Conservation (phyloP, 2,888 invertebrate genomes). For the Operophtera brumata region DNA sequence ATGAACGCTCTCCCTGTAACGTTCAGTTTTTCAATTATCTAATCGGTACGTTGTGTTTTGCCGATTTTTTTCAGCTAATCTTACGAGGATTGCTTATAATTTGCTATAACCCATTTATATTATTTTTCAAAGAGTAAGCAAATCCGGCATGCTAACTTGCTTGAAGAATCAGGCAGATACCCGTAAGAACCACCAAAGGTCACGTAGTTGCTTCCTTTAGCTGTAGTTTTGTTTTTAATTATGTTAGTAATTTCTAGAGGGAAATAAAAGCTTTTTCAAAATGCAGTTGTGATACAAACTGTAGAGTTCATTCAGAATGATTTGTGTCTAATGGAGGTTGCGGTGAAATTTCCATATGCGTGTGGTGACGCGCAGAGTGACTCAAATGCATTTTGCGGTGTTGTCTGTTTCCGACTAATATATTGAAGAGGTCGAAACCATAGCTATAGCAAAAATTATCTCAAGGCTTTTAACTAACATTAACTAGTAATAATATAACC, state of each 20-base stretch:
- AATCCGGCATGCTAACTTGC: no score
- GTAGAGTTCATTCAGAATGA: conserved; percentile 9
- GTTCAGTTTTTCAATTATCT: conserved; percentile 22
- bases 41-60: conserved; percentile 17
- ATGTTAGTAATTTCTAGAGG: not conserved
- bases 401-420: no score
- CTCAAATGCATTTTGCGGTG: conserved; percentile 36
- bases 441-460: no score
- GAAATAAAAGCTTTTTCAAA: not conserved
- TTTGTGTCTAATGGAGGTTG: conserved; percentile 26
- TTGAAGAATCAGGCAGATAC: no score
- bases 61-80: conserved; percentile 9
- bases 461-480: no score
- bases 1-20: no score
- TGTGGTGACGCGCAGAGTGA: conserved; percentile 29
- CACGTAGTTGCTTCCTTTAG: no score
- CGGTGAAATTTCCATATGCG: conserved; percentile 26
- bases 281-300: not conserved
- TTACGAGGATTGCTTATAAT: not conserved
- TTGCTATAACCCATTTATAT: no score
- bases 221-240: no score
- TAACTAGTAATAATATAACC: no score
- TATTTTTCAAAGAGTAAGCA: no score
- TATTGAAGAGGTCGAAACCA: conserved; percentile 11
- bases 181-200: no score